These are phyloP conservation scores for Potorous gilbertii DNA, from an alignment of 2,797 vertebrate species.

Conservation along the genomic window DNA sequence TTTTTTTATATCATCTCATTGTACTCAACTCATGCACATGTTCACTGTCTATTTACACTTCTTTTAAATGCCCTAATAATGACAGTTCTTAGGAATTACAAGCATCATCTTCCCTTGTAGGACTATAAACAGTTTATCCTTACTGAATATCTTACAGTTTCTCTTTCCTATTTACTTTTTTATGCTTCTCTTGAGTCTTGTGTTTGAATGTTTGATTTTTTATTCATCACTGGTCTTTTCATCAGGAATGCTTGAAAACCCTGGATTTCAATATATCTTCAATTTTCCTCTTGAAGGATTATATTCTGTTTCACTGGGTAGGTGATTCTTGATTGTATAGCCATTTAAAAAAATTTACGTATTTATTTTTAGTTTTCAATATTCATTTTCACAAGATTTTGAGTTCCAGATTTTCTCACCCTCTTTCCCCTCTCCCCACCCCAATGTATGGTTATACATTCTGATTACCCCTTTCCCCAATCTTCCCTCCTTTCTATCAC, in stretches of 20 bases:
- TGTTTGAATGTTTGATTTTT: neutral
- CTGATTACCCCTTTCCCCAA: too few species aligned
- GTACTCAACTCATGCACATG: neutral
- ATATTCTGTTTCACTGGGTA: neutral
- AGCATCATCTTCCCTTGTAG: neutral
- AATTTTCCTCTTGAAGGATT: neutral
- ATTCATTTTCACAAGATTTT: too few species aligned
- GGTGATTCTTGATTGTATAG: neutral
- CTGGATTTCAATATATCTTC: neutral
- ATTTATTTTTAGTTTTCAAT: too few species aligned
- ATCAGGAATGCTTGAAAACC: neutral
- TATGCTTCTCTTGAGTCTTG: neutral
- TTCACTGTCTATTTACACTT: neutral
- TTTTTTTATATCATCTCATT: neutral
- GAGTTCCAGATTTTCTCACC: too few species aligned
- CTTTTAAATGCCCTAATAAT: neutral
- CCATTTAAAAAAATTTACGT: neutral
- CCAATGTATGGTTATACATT: too few species aligned
- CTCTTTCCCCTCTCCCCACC: too few species aligned
- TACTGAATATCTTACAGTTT: neutral
- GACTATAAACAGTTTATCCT: neutral
- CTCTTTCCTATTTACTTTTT: neutral
- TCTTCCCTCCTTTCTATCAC: too few species aligned
- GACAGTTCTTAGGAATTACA: neutral
- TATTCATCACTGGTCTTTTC: neutral